These are phyloP conservation scores for Cnemophilus loriae DNA, from an alignment of 2,113 vertebrate genomes.

Conservation along the genomic window DNA sequence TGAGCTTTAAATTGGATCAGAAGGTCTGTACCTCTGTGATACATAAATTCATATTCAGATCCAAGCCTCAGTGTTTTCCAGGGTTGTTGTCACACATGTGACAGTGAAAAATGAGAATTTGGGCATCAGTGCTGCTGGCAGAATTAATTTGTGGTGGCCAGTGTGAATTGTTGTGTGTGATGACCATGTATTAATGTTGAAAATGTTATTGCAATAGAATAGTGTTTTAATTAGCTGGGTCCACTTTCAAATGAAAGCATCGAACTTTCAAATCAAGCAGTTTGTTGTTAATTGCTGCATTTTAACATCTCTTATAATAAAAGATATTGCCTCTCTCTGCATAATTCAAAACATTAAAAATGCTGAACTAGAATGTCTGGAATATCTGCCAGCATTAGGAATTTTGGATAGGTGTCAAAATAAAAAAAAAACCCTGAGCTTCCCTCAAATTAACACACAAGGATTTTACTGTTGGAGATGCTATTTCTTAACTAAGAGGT, in stretches of 20 bases:
- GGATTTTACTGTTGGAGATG: neutral
- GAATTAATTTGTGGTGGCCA: slow-evolving; percentile 54
- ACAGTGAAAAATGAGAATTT: slow-evolving; percentile 58
- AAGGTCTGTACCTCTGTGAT: neutral
- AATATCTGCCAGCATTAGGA: neutral
- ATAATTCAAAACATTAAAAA: neutral
- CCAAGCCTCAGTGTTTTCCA: neutral
- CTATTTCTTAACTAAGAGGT: neutral
- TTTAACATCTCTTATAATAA: neutral
- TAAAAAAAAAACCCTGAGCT: neutral
- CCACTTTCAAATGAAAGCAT: neutral
- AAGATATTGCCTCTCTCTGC: neutral
- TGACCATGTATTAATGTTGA: neutral
- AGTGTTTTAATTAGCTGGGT: neutral
- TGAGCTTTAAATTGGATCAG: slow-evolving; percentile 12
- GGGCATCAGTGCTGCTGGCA: neutral
- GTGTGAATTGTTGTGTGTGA: neutral
- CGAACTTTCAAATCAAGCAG: slow-evolving; percentile 5
- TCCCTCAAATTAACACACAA: neutral
- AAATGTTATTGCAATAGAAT: neutral
- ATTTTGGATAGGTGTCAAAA: neutral
- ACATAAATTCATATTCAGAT: neutral
- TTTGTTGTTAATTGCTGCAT: slow-evolving; percentile 39
- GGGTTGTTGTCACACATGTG: neutral
- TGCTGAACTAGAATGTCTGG: neutral